phyloP scores from a whole-genome alignment of 2,888 invertebrate species.

The Luperina nickerlii region DNA sequence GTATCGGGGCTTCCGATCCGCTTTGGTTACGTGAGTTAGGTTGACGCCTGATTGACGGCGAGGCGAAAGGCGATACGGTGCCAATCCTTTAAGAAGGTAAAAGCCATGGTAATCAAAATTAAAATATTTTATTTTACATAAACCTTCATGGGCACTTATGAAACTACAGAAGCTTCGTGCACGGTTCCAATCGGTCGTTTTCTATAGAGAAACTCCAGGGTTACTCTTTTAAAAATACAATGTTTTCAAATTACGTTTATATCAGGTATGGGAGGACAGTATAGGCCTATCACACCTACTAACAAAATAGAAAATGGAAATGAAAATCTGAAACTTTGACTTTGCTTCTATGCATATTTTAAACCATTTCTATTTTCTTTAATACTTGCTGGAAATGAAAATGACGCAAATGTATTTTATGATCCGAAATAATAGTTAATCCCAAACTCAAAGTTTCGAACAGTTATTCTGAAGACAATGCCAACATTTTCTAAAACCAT shows the following conservation, averaged over 20 bases:
- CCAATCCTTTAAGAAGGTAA: neutral
- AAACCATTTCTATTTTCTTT: too few relatives aligned
- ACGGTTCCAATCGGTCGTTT: neutral
- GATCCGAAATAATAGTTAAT: conserved; percentile 42
- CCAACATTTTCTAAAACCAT: conserved; percentile 64
- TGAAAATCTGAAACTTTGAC: neutral
- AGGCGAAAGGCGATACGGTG: too few relatives aligned
- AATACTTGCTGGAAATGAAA: neutral
- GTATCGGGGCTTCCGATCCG: too few relatives aligned
- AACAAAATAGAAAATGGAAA: neutral
- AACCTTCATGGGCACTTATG: neutral
- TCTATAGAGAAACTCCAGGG: neutral
- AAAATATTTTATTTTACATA: neutral
- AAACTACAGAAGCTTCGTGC: neutral
- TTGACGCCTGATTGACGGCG: too few relatives aligned
- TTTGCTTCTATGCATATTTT: neutral
- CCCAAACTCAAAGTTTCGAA: conserved; percentile 38
- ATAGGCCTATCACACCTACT: neutral
- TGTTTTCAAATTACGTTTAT: neutral
- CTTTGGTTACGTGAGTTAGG: too few relatives aligned
- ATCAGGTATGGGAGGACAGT: neutral
- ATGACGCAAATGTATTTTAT: conserved; percentile 12
- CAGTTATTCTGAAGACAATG: conserved; percentile 57
- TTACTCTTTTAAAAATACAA: neutral
- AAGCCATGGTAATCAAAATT: neutral